phyloP scores from a whole-genome alignment of 2,888 invertebrate genomes.

The Catocala nupta region DNA sequence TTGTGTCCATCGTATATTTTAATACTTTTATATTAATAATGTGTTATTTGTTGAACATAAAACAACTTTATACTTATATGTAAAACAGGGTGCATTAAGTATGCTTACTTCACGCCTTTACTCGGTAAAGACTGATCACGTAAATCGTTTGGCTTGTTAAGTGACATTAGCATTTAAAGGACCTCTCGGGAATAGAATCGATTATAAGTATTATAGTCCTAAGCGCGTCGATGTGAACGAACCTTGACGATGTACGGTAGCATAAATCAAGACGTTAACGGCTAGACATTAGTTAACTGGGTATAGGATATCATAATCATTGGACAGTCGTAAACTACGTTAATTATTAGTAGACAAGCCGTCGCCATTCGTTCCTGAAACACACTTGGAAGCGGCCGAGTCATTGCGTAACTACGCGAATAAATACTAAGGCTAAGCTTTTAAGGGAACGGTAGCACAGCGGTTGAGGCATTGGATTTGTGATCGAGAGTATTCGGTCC shows the following conservation, averaged over 20 bases:
- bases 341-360: constrained; percentile 56
- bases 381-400: constrained; percentile 57
- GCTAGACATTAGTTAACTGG: constrained; percentile 63
- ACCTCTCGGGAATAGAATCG: constrained; percentile 54
- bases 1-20: too few species aligned
- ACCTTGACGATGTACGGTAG: constrained; percentile 53
- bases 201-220: constrained; percentile 54
- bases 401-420: constrained; percentile 65
- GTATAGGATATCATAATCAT: constrained; percentile 68
- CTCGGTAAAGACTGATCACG: constrained; percentile 49
- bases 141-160: constrained; percentile 59
- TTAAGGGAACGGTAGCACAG: too few species aligned
- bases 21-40: too few species aligned
- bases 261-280: constrained; percentile 75
- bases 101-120: constrained; percentile 37
- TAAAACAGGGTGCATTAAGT: constrained; percentile 34
- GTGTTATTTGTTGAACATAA: too few species aligned
- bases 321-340: constrained; percentile 57
- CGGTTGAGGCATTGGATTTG: too few species aligned
- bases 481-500: too few species aligned
- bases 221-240: constrained; percentile 57
- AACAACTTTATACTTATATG: constrained; percentile 26
- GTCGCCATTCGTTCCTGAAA: constrained; percentile 63
- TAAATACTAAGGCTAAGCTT: too few species aligned
- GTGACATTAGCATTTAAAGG: constrained; percentile 64